Base-by-base conservation (phyloP, 2,113 vertebrate genomes). In the Columba janthina region DNA sequence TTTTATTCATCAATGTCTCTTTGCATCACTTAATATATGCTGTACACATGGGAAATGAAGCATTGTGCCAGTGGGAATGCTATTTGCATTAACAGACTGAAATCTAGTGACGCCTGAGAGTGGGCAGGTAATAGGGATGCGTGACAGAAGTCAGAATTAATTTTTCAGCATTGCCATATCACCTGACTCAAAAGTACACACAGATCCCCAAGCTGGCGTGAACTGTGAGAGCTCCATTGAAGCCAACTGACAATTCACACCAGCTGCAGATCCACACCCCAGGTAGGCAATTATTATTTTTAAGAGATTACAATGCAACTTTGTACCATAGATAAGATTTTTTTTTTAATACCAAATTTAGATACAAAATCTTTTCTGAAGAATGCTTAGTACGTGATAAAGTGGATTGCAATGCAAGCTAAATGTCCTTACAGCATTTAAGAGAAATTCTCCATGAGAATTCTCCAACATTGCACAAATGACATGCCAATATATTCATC, bases 161-260 rank as follows among this genome's bases (percentile, higher is more conserved):
- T 83, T 91, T 85, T 64, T 62, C 44, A 83, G 48, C 21, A 28
- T 10, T 70, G 44, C 24, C 48, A 0, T 28, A 82, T 16, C 6
- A 6, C 53, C 76, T 79, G 83, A 85, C 80, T 80, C 74, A 89
- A 81, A 87, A 72, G 65, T 32, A 69, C 34, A 42, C 24, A 32
- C 28, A 82, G 25, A 88, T 96, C 38, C 61, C 75, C 72, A 66
- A 29, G 79, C 72, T 95, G 88, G 72, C 6, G 3, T 93, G 94
- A 95, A n/a, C 69, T 90, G 56, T 8, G 60, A 96, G 73, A 83
- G 79, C 48, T 96, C 72, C 72, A 80, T 31, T 97, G 93, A 96
- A 92, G 82, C n/a, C 79, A 88, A 90, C 19, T 75, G 57, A 81
- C 82, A 96, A 84, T 81, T 96, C 83, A 88, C 61, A 85, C 56